A percentile compares a stretch with the other conserved stretches of the same genome.
These are phyloP conservation scores for Drosophila malerkotliana DNA, from an alignment of 1,140 invertebrate species.

Conservation along the genomic window DNA sequence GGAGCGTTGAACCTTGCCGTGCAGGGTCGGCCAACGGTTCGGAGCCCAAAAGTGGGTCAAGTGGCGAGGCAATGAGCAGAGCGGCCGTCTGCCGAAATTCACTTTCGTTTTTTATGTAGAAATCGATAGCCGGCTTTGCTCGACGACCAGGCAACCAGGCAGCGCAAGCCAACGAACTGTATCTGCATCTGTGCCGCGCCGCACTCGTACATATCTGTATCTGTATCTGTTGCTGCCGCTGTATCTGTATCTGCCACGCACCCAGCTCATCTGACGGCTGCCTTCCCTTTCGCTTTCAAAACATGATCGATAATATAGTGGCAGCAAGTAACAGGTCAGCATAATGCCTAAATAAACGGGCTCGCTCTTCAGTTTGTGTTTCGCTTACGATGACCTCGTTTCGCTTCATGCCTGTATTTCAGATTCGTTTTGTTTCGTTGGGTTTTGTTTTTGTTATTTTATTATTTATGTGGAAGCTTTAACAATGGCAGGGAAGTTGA, in stretches of 20 bases:
- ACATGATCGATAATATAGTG: conserved; percentile 78
- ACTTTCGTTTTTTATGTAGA: conserved; percentile 82
- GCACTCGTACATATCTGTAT: conserved; percentile 26
- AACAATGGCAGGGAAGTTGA: conserved; percentile 33
- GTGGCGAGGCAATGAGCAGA: neutral
- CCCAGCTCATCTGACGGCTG: conserved; percentile 5
- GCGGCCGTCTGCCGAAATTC: conserved; percentile 27
- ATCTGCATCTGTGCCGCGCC: conserved; percentile 17
- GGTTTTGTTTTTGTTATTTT: conserved; percentile 38
- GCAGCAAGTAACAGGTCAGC: conserved; percentile 67
- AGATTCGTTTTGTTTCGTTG: conserved; percentile 19
- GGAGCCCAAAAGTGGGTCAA: conserved; percentile 60
- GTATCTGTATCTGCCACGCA: conserved; percentile 2
- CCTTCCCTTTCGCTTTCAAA: conserved; percentile 74
- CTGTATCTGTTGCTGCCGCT: conserved; percentile 19
- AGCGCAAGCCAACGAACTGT: conserved; percentile 21
- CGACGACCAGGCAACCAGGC: conserved; percentile 64
- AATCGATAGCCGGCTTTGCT: conserved; percentile 78
- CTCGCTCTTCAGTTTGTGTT: conserved; percentile 29
- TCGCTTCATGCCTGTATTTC: conserved; percentile 21
- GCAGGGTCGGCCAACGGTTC: conserved; percentile 29
- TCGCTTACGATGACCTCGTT: conserved; percentile 57
- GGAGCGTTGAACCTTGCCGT: conserved; percentile 62
- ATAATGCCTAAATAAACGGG: conserved; percentile 31
- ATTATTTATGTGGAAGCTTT: conserved; percentile 38